A percentile compares a stretch with the other conserved stretches of the same genome.
Conservation (phyloP, 2,113 vertebrate genomes). For the Ochotona princeps region DNA sequence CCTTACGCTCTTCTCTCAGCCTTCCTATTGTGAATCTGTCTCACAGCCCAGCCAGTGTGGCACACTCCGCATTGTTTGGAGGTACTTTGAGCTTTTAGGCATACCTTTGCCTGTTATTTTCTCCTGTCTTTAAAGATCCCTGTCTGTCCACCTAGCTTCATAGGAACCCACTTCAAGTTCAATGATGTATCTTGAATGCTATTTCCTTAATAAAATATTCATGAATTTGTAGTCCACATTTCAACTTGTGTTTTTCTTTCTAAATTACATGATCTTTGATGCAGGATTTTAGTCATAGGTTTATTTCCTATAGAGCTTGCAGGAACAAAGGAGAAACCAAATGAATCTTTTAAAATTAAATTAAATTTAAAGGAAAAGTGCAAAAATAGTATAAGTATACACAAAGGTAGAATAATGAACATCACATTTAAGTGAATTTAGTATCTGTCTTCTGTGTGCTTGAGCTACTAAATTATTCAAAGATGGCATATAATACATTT, state of each 20-base stretch:
- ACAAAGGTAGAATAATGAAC: background rate
- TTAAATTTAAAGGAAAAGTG: conserved; percentile 33
- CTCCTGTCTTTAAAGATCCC: background rate
- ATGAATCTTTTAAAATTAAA: conserved; percentile 47
- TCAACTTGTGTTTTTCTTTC: conserved; percentile 13
- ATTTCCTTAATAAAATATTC: conserved; percentile 29
- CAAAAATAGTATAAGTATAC: conserved; percentile 13
- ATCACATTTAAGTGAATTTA: background rate
- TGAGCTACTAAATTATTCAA: conserved; percentile 30
- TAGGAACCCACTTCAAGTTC: background rate
- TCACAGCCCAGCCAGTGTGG: background rate
- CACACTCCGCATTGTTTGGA: background rate
- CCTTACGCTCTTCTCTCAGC: background rate
- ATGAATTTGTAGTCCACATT: background rate
- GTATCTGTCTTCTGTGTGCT: conserved; percentile 9
- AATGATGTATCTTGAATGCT: background rate
- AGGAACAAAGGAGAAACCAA: background rate
- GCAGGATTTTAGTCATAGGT: conserved; percentile 9
- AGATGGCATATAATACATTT: conserved; percentile 4
- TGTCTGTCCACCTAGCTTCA: background rate
- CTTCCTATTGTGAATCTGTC: background rate
- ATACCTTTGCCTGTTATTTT: background rate
- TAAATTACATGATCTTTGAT: background rate
- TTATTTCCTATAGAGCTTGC: background rate
- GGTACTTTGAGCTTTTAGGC: background rate